phyloP scores from a whole-genome alignment of 2,113 vertebrate genomes.

The Pelmatolapia mariae region DNA sequence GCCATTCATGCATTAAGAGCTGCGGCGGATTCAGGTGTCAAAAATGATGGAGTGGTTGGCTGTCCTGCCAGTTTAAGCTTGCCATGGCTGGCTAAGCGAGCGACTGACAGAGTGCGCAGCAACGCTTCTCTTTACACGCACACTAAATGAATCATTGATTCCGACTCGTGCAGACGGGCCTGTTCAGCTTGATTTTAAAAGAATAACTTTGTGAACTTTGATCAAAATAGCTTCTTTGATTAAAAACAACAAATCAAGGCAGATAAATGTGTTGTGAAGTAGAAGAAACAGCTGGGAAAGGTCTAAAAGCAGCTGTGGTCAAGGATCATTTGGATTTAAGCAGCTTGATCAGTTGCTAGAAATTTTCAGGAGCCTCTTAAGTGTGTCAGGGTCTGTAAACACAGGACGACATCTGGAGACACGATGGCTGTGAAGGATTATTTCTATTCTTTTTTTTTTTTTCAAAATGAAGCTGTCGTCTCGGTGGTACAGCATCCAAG shows the following conservation, averaged over 20 bases:
- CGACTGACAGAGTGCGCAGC: not conserved
- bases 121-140: slow-evolving; percentile 30
- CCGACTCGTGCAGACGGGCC: not conserved
- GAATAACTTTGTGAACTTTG: not conserved
- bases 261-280: not conserved
- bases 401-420: not conserved
- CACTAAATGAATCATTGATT: not conserved
- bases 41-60: slow-evolving; percentile 49
- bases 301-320: not conserved
- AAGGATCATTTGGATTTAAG: not conserved
- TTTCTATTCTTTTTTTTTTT: not conserved
- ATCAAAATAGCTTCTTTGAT: not conserved
- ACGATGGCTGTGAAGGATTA: not conserved
- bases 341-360: not conserved
- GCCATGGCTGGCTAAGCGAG: slow-evolving; percentile 18
- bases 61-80: slow-evolving; percentile 42
- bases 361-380: not conserved
- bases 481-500: not conserved
- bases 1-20: slow-evolving; percentile 50
- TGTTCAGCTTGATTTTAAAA: not conserved
- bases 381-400: not conserved
- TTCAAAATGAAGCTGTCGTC: not conserved
- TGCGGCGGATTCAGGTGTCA: slow-evolving; percentile 55
- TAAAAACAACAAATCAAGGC: not conserved
- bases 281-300: not conserved